These are phyloP conservation scores for Ectemnius cavifrons DNA, from an alignment of 2,888 invertebrate species.

Conservation along the genomic window DNA sequence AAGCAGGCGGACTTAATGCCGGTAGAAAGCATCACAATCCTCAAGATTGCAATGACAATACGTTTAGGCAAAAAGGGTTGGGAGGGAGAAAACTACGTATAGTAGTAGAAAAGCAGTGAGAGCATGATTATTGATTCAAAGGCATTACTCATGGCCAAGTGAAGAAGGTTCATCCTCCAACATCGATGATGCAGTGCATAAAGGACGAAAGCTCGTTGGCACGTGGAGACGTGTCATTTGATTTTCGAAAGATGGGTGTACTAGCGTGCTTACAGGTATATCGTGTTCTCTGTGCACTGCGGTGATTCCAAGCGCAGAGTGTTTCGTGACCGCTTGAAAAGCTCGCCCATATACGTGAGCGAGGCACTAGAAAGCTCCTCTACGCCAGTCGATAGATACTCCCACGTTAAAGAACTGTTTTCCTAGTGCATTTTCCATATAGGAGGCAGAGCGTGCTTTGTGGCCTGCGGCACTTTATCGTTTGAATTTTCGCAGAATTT, in stretches of 20 bases:
- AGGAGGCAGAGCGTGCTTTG: slow-evolving; percentile 13
- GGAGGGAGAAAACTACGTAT: too few species aligned
- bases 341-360: slow-evolving; percentile 57
- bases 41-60: too few species aligned
- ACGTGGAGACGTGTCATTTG: slow-evolving; percentile 32
- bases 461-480: slow-evolving; percentile 55
- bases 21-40: too few species aligned
- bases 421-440: slow-evolving; percentile 20
- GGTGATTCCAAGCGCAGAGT: slow-evolving; percentile 64
- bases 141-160: too few species aligned
- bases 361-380: slow-evolving; percentile 60
- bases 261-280: slow-evolving; percentile 15
- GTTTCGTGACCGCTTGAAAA: slow-evolving; percentile 65
- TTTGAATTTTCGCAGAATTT: slow-evolving; percentile 50
- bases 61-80: too few species aligned
- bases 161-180: too few species aligned
- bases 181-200: too few species aligned
- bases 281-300: slow-evolving; percentile 55
- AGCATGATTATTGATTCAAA: too few species aligned
- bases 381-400: slow-evolving; percentile 48
- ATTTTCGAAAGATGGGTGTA: slow-evolving; percentile 29
- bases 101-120: too few species aligned
- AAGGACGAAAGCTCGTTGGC: slow-evolving; percentile 41
- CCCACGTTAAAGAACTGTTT: slow-evolving; percentile 58
- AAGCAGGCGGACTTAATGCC: too few species aligned